A percentile compares a stretch with the other conserved stretches of the same genome.
Conservation (phyloP, 2,797 vertebrate genomes). For the Echiichthys vipera region DNA sequence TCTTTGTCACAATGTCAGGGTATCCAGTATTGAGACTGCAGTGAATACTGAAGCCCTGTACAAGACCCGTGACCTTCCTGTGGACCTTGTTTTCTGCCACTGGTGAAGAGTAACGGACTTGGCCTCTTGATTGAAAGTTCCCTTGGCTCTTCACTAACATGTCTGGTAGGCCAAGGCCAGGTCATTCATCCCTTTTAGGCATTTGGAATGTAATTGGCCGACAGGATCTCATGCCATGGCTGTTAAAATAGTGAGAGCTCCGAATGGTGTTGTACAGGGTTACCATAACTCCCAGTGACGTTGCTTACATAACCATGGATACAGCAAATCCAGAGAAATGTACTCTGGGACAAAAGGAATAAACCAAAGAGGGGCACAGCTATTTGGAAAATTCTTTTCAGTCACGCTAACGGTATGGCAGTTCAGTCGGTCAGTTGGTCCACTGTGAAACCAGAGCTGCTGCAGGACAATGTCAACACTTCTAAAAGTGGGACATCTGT, state of each 20-base stretch:
- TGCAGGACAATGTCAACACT: conserved; percentile 22
- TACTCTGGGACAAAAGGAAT: conserved; percentile 20
- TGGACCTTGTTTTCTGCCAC: conserved; percentile 49
- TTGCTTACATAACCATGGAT: conserved; percentile 55
- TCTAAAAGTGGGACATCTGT: conserved; percentile 49
- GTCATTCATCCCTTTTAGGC: conserved; percentile 51
- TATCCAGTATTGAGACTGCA: not conserved
- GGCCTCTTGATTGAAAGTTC: conserved; percentile 26
- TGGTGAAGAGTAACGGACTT: conserved; percentile 46
- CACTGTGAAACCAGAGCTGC: conserved; percentile 41
- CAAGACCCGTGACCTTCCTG: conserved; percentile 34
- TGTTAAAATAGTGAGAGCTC: conserved; percentile 35
- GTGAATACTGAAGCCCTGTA: conserved; percentile 5
- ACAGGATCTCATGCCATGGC: conserved; percentile 38
- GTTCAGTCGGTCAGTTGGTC: not conserved
- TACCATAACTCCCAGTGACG: conserved; percentile 11
- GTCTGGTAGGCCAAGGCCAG: conserved; percentile 26
- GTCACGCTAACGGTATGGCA: too few species aligned
- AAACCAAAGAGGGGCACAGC: conserved; percentile 18
- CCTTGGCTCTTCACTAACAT: conserved; percentile 40
- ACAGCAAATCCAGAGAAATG: conserved; percentile 44
- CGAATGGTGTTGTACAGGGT: conserved; percentile 41
- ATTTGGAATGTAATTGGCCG: conserved; percentile 29
- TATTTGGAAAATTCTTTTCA: not conserved
- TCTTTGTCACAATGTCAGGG: not conserved